phyloP scores from a whole-genome alignment of 2,888 invertebrate species.

The Uropetala carovei region DNA sequence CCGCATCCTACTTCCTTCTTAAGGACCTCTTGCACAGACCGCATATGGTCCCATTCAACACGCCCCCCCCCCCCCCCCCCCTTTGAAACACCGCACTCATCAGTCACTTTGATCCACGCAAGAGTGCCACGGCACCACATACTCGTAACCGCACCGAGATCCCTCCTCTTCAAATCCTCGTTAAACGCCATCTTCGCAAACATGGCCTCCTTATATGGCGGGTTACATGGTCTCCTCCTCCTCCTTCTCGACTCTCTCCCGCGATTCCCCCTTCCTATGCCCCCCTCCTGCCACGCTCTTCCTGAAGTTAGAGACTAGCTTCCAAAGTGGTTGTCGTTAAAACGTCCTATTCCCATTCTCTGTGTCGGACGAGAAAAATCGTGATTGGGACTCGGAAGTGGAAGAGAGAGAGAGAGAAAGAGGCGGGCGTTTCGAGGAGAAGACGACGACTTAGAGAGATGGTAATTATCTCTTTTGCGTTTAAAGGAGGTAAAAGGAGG shows the following conservation, averaged over 20 bases:
- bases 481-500: background rate
- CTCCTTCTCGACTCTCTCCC: background rate
- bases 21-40: background rate
- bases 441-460: background rate
- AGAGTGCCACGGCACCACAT: background rate
- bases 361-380: background rate
- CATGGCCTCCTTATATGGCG: background rate
- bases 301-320: background rate
- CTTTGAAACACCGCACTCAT: background rate
- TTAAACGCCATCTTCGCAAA: background rate
- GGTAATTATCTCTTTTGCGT: conserved; percentile 1
- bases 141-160: background rate
- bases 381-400: background rate
- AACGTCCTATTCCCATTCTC: background rate
- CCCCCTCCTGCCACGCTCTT: background rate
- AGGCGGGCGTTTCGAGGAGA: background rate
- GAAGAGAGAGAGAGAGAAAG: background rate
- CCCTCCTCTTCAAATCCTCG: background rate
- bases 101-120: background rate
- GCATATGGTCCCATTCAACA: background rate
- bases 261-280: background rate
- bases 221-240: background rate
- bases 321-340: background rate
- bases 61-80: no score
- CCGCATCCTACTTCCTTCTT: background rate